Evolutionary conservation across 2,113 vertebrate species (phyloP).

Genomic region (Symphodus melops): DNA sequence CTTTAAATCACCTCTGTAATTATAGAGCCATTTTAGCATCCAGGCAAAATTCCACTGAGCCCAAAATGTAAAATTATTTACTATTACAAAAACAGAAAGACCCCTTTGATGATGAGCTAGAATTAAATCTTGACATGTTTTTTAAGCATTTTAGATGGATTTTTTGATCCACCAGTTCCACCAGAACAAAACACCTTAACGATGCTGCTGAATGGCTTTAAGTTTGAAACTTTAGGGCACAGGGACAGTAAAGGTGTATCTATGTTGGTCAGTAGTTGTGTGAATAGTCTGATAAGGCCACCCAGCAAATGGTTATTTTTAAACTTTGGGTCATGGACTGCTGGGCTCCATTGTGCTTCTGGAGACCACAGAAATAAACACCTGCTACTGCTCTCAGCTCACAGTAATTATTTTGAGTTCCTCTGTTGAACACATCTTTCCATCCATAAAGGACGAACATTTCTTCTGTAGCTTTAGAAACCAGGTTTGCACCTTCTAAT

Average conservation of each 20-base stretch:
- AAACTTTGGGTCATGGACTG: slow-evolving; percentile 50
- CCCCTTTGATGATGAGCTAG: too few species aligned
- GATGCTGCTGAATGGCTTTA: not conserved
- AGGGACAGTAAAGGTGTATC: not conserved
- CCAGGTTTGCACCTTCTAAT: too few species aligned
- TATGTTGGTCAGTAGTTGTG: slow-evolving; percentile 29
- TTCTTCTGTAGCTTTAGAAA: not conserved
- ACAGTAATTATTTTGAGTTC: slow-evolving; percentile 60
- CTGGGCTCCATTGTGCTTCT: slow-evolving; percentile 58
- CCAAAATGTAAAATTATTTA: too few species aligned
- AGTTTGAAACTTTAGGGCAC: not conserved
- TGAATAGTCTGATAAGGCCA: slow-evolving; percentile 51
- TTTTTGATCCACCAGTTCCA: too few species aligned
- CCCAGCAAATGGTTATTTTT: slow-evolving; percentile 59
- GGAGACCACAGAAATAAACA: slow-evolving; percentile 62
- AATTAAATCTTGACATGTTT: too few species aligned
- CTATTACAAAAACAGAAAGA: too few species aligned
- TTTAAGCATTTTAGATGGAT: too few species aligned
- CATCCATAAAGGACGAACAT: not conserved
- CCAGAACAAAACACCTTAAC: too few species aligned
- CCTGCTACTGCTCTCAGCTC: slow-evolving; percentile 73
- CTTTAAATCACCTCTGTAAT: not conserved
- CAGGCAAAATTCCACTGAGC: not conserved
- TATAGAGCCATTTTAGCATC: not conserved
- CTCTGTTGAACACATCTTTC: not conserved